Conservation (phyloP, 2,797 vertebrate genomes). For the Glyptemys insculpta region DNA sequence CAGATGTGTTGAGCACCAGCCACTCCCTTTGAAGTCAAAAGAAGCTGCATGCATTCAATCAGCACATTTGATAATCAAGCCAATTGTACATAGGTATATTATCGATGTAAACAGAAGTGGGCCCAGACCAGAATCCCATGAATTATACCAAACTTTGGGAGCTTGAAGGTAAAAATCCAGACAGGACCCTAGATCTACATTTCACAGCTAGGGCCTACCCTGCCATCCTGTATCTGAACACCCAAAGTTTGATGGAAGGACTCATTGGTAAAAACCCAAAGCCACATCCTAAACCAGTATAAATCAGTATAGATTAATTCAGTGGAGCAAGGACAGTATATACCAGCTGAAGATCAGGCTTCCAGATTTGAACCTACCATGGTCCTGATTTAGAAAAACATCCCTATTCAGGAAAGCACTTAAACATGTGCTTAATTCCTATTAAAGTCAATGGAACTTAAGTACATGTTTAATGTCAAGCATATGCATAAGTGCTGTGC, state of each 20-base stretch:
- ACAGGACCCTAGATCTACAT: not conserved
- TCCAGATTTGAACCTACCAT: not conserved
- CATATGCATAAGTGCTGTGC: not conserved
- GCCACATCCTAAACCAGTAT: not conserved
- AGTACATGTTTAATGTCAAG: not conserved
- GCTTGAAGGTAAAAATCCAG: not conserved
- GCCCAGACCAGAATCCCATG: not conserved
- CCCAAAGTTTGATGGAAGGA: not conserved
- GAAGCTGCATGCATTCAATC: not conserved
- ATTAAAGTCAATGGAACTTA: not conserved
- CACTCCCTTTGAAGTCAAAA: not conserved
- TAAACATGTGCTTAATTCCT: too few relatives aligned
- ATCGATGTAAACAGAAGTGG: not conserved
- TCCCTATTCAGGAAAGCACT: not conserved
- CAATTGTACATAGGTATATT: not conserved
- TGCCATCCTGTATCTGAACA: not conserved
- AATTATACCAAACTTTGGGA: not conserved
- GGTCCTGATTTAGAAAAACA: not conserved
- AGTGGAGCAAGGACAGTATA: not conserved
- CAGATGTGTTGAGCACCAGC: not conserved
- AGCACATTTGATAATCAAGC: not conserved
- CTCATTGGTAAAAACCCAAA: not conserved
- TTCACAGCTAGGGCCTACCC: not conserved
- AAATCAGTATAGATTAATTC: not conserved
- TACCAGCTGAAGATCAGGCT: not conserved